These are phyloP conservation scores for Madoqua kirkii DNA, from an alignment of 2,113 vertebrate genomes.

Conservation along the genomic window DNA sequence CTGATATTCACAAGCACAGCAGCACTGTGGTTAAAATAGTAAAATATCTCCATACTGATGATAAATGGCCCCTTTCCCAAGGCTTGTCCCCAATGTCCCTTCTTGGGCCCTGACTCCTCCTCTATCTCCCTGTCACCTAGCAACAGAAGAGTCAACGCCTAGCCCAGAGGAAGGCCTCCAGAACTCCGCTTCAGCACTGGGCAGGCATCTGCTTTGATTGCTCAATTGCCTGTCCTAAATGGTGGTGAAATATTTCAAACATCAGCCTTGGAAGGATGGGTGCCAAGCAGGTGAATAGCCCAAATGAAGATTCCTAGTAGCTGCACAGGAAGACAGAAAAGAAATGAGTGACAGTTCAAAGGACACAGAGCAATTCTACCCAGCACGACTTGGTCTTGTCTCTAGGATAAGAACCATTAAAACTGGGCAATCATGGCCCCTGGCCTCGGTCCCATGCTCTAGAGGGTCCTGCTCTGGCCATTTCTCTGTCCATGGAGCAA, in stretches of 20 bases:
- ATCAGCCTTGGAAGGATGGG: neutral
- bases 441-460: neutral
- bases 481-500: neutral
- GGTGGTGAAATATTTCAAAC: neutral
- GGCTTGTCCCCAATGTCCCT: neutral
- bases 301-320: neutral
- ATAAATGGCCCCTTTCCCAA: neutral
- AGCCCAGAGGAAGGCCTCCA: neutral
- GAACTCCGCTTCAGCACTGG: neutral
- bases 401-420: neutral
- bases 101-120: neutral
- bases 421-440: neutral
- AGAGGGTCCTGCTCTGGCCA: neutral
- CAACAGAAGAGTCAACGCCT: neutral
- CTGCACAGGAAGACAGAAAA: neutral
- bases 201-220: neutral
- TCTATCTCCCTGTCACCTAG: neutral
- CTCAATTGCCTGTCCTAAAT: neutral
- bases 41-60: neutral
- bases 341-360: neutral
- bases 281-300: neutral
- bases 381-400: neutral
- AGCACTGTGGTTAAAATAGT: neutral
- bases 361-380: neutral
- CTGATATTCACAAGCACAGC: neutral